Evolutionary conservation across 2,888 invertebrate genomes (phyloP), one percentile per base, ranked within the genome.

Genomic region (Tupiocoris notatus): DNA sequence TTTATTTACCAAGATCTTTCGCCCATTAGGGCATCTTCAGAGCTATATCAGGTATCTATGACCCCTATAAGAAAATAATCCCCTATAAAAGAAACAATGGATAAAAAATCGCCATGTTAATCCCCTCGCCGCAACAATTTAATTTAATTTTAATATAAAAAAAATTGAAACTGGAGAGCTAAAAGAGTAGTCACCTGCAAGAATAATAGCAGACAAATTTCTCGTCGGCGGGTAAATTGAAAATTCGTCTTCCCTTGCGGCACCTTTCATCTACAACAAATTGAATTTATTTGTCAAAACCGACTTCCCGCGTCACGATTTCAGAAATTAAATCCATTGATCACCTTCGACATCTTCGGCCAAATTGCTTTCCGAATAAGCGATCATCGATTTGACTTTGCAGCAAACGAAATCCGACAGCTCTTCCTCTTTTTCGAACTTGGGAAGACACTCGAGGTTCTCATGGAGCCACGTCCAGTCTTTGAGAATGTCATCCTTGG

Each of bases 391-490:
- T 84, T 96, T 93, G 79, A 98, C 94, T 88, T 98, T 98, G 83
- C 96, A 96, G 81, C 90, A 90, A 0, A 98, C 96, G 88, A 96
- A 98, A 81, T 95, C 94, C 16, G 95, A 95, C 6, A 95, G 89
- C 85, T 98, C 98, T 80, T 95, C 95, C 83, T 96, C 96, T 58
- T 88, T 91, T 81, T 98, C 97, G 87, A 98, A 96, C 62, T 93
- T 92, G 84, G 92, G 91, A 58, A 98, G 86, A 1, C 94, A 95
- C 82, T 93, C 89, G 1, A 99, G 87, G 87, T 97, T 92, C 73
- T 89, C 87, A 81, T 94, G 90, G 16, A 99, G 85, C 96, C 97
- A 98, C 83, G 93, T 90, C 98, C 98, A 99, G 84, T 98, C 93
- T 83, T 90, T 89, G 22, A 90, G 86, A 76, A 98, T 97, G 83